Base-by-base conservation (phyloP, 2,888 invertebrate genomes). In the Cheilosia scutellata region DNA sequence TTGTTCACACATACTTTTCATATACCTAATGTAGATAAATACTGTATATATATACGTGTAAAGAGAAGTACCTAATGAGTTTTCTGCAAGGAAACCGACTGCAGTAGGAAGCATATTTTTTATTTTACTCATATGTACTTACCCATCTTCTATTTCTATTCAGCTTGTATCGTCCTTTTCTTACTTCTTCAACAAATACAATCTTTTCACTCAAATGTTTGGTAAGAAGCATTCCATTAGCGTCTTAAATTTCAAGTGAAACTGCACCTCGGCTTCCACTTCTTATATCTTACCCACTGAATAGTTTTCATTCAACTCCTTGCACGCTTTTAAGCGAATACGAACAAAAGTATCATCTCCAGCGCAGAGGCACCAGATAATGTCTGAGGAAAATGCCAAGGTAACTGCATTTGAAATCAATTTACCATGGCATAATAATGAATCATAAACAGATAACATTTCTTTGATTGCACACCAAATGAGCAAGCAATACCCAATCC, bases 371-470 rank as follows among this genome's bases (percentile, higher is more conserved):
- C 37, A 47, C 27, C 37, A 29, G 62, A 78, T 62, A 72, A 58
- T 60, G 25, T 20, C 62, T 44, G 6, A 27, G 29, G 40, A 66
- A 49, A 20, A 25, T 31, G 33, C 68, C 58, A 53, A 77, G 20
- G 57, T 79, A 80, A 84, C 80, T 65, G 80, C 58, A 70, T 71
- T 84, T 27, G 31, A 60, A 84, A 80, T 80, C 84, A 75, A 84
- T 84, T 84, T 75, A 55, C 58, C 60, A 60, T 58, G 70, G 75
- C 83, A 75, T 74, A 83, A 57, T 74, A 83, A 83, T 79, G 79
- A 83, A 83, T 84, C 84, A 84, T 84, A 84, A 37, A 75, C 58
- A 80, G 80, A 84, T 84, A 75, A 84, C 58, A 84, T 65, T 80
- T 80, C 84, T 80, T 80, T 84, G 84, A 84, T 84, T 84, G 75